Conservation (phyloP, 2,888 invertebrate species). For the Hanleya hanleyi region DNA sequence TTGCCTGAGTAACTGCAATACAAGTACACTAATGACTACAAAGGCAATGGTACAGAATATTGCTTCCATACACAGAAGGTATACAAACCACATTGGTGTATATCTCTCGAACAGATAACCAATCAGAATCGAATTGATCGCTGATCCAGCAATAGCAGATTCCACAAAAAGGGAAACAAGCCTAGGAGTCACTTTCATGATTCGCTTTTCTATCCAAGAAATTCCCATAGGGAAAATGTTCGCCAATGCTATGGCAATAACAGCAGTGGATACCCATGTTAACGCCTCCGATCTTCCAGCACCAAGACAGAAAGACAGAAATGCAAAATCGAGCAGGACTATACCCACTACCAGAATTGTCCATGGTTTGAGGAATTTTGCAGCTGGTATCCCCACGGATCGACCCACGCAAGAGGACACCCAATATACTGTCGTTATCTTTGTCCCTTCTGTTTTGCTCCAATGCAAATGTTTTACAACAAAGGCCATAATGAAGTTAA, state of each 20-base stretch:
- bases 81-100: constrained; percentile 65
- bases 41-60: constrained; percentile 51
- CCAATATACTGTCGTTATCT: constrained; percentile 72
- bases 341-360: constrained; percentile 66
- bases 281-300: constrained; percentile 44
- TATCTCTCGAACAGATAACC: constrained; percentile 65
- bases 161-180: constrained; percentile 70
- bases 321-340: constrained; percentile 39
- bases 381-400: constrained; percentile 68
- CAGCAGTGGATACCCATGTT: constrained; percentile 67
- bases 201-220: constrained; percentile 71
- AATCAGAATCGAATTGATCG: constrained; percentile 68
- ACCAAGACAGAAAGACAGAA: constrained; percentile 45
- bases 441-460: constrained; percentile 59
- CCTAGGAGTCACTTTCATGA: constrained; percentile 70
- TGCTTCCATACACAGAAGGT: constrained; percentile 55
- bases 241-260: constrained; percentile 71
- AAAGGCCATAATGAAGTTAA: constrained; percentile 68
- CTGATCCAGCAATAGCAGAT: constrained; percentile 70
- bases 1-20: not conserved
- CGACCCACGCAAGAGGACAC: constrained; percentile 70
- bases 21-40: not conserved
- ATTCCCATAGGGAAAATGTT: constrained; percentile 74
- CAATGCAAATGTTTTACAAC: constrained; percentile 63
- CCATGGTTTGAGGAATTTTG: constrained; percentile 62